Evolutionary conservation across 1,140 invertebrate species (phyloP), one percentile per base, ranked within the genome.

Genomic region (Bombus terrestris): DNA sequence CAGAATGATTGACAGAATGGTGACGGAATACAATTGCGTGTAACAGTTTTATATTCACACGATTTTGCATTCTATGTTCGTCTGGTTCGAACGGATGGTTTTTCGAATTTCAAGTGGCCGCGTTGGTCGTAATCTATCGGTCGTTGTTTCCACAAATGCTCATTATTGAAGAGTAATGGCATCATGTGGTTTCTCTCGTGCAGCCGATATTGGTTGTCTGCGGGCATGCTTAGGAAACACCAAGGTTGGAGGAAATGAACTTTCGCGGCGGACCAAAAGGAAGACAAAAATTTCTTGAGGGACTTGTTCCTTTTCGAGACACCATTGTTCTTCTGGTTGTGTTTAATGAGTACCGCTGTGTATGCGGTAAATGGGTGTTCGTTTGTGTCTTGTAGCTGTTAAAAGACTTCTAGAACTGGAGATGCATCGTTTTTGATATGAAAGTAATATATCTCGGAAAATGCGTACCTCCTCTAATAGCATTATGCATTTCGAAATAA

Each of bases 241-340:
- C 79, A 85, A 90, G 82, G 88, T 79, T 90, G 73, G 66, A 90
- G 89, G 88, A 90, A 90, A 90, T 90, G 88, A 90, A 90, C 79
- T 88, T 88, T 81, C 79, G 59, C n/a, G 35, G 37, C 10, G 69
- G 35, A 43, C 57, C 53, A 87, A 87, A 89, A 89, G 59, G 68
- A 71, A 75, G 79, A 74, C 68, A 89, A 87, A 74, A 79, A 87
- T 87, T 86, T n/a, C 78, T 72, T 15, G 72, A 68, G 83, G 22
- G 64, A 22, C 64, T 66, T 37, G 43, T 69, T 77, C 79, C 77
- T 77, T 78, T 71, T 79, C 74, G 35, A 73, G 81, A 81, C 74
- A 85, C 75, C 75, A 78, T 81, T 90, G 81, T 87, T 41, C 64
- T 69, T 68, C 66, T 59, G 32, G 83, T 35, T 18, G 53, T 18